Percentiles rank a stretch among this genome's conserved stretches.
phyloP scores from a whole-genome alignment of 2,113 vertebrate species.

The Megalops atlanticus region DNA sequence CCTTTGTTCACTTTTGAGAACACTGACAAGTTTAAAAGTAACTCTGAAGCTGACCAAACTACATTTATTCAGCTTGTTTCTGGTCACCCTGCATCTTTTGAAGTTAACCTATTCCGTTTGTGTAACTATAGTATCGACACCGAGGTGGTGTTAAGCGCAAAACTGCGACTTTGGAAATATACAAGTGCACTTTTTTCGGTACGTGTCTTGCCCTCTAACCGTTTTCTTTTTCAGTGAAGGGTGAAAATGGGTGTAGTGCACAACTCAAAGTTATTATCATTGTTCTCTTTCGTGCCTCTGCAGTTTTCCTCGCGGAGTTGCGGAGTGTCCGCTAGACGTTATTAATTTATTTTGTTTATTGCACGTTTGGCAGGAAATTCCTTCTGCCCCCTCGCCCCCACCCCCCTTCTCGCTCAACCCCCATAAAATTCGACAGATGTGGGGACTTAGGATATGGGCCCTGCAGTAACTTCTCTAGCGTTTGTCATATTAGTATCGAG shows the following conservation, averaged over 20 bases:
- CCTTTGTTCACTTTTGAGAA: conserved; percentile 67
- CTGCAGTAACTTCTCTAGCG: neutral
- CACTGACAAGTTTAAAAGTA: conserved; percentile 54
- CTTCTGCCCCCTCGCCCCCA: conserved; percentile 5
- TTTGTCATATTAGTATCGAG: neutral
- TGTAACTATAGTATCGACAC: neutral
- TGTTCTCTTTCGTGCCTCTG: no score
- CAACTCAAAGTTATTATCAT: no score
- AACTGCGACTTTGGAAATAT: conserved; percentile 7
- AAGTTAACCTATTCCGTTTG: neutral
- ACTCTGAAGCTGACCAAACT: neutral
- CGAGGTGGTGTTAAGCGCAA: conserved; percentile 4
- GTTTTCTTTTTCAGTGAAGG: conserved; percentile 2
- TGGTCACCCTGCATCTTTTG: no score
- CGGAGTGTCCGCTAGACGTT: conserved; percentile 1
- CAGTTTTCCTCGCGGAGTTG: neutral
- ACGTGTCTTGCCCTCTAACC: neutral
- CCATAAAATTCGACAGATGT: conserved; percentile 29
- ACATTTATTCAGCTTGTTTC: neutral
- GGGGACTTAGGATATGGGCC: neutral
- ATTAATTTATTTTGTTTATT: conserved; percentile 31
- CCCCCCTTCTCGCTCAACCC: conserved; percentile 5
- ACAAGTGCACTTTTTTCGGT: conserved; percentile 1
- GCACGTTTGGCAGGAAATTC: conserved; percentile 39
- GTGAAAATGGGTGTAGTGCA: no score